Evolutionary conservation across 2,797 vertebrate species (phyloP), one percentile per base, ranked within the genome.

Genomic region (Arctocebus calabarensis): DNA sequence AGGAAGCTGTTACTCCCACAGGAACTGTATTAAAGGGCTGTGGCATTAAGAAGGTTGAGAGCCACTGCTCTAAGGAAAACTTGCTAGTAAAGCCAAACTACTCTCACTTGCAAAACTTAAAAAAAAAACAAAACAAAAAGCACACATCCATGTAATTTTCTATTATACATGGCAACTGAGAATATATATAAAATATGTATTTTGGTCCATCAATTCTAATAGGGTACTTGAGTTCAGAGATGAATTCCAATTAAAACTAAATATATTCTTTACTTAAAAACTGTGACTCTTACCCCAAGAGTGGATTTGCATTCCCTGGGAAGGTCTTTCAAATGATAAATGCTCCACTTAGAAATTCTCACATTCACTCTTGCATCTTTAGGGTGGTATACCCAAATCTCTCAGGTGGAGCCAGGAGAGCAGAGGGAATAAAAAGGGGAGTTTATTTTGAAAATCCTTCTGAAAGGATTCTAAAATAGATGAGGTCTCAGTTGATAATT

Each of bases 221-320:
- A 29, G 88, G 34, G 45, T 45, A 29, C 66, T 82, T 86, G 75
- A 86, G 22, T 86, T 57, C 59, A 91, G 71, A 78, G 68, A 83
- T 82, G 37, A 88, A 40, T 91, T 61, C 75, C 81, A 90, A 64
- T 88, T 93, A 85, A 90, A 73, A 45, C 45, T 66, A 5, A 22
- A 32, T 78, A 17, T 66, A 75, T 61, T 88, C 20, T 81, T 82
- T 84, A 75, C 59, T 93, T 75, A 59, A 7, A 87, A 84, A 78
- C 25, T 75, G 20, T 78, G 61, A 40, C 57, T 84, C 29, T 85
- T 55, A 84, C 57, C 40, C 27, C 23, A 40, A 16, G 22, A 84
- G 43, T 79, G 7, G 90, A 71, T 52, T 16, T 95, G 74, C 94
- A 73, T 88, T 14, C 48, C 12, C 29, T 84, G 11, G 79, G 45